phyloP scores from a whole-genome alignment of 2,888 invertebrate species.

The Orthosia gothica region DNA sequence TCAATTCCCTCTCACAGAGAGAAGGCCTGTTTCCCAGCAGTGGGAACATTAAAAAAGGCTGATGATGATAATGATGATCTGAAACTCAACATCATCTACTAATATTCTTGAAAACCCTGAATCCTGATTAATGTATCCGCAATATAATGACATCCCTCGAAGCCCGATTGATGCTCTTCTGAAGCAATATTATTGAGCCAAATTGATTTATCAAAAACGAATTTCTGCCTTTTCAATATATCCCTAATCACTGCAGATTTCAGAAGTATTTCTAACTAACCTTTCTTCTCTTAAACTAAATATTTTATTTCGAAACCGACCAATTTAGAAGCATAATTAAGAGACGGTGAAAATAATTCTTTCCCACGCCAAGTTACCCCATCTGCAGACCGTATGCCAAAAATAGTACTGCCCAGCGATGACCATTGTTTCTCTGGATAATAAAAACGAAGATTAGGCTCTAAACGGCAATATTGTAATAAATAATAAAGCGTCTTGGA shows the following conservation, averaged over 20 bases:
- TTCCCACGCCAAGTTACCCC: constrained; percentile 86
- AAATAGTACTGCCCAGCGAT: constrained; percentile 85
- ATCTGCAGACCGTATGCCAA: constrained; percentile 88
- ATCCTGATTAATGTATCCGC: constrained; percentile 34
- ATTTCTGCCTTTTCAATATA: neutral
- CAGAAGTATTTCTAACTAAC: neutral
- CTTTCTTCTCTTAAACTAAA: neutral
- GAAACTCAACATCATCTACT: neutral
- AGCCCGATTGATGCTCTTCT: constrained; percentile 7
- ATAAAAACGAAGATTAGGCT: constrained; percentile 90
- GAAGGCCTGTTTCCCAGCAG: too few species aligned
- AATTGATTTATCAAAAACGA: constrained; percentile 10
- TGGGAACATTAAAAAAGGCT: too few species aligned
- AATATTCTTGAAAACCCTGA: constrained; percentile 6
- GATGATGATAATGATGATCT: too few species aligned
- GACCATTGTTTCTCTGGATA: constrained; percentile 89
- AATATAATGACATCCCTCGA: constrained; percentile 13
- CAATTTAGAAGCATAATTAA: constrained; percentile 61
- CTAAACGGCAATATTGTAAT: constrained; percentile 90
- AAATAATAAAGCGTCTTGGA: constrained; percentile 90
- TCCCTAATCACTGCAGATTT: neutral
- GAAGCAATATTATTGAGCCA: constrained; percentile 33
- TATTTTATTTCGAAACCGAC: constrained; percentile 27
- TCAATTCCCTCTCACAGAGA: too few species aligned
- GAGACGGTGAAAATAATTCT: constrained; percentile 70